Conservation (phyloP, 2,113 vertebrate species). For the Boulengeromyrus knoepffleri region DNA sequence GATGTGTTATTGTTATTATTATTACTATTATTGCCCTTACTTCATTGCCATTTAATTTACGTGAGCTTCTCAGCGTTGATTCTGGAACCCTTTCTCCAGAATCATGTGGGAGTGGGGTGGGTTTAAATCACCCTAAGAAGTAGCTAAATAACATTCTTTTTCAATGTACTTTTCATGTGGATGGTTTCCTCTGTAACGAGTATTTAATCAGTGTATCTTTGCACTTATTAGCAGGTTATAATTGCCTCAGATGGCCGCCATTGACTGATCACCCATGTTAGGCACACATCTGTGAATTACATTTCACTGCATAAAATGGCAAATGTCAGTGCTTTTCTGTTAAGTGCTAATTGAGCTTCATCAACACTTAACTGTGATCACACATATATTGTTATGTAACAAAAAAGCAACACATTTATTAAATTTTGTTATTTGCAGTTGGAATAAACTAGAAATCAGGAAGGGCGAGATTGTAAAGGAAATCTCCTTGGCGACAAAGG, state of each 20-base stretch:
- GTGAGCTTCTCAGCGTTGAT: neutral
- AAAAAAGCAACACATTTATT: neutral
- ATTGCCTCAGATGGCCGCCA: neutral
- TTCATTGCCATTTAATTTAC: neutral
- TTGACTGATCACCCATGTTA: neutral
- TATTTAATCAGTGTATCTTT: neutral
- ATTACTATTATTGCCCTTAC: neutral
- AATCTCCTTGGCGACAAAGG: neutral
- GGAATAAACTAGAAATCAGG: neutral
- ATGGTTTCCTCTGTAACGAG: neutral
- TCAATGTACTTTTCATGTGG: neutral
- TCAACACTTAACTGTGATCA: neutral
- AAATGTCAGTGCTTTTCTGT: neutral
- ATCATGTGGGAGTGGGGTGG: neutral
- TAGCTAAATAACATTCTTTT: neutral
- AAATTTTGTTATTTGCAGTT: neutral
- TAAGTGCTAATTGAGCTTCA: constrained; percentile 1
- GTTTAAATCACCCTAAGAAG: neutral
- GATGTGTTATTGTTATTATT: neutral
- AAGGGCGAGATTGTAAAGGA: neutral
- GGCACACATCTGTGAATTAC: neutral
- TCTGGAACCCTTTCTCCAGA: neutral
- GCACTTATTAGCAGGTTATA: neutral
- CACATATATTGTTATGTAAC: constrained; percentile 6
- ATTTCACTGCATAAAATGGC: neutral